A percentile compares a stretch with the other conserved stretches of the same genome.
phyloP scores from a whole-genome alignment of 1,140 invertebrate genomes.

The Dreissena rostriformis region DNA sequence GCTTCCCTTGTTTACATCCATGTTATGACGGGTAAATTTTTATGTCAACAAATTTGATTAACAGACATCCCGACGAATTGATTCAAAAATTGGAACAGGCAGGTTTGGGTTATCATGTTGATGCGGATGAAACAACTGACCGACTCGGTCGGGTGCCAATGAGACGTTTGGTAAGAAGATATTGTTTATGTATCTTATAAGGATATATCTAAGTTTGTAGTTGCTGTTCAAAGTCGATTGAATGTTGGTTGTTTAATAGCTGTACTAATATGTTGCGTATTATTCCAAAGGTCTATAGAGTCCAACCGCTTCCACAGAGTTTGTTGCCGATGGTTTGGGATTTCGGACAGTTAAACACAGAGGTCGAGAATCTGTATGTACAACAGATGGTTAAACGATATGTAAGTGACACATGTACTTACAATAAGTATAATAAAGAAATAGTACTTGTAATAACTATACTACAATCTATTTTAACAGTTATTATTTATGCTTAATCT shows the following conservation, averaged over 20 bases:
- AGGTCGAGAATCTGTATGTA: conserved; percentile 74
- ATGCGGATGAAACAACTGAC: conserved; percentile 1
- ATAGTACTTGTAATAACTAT: too few relatives aligned
- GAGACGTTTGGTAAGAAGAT: background rate
- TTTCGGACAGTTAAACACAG: conserved; percentile 72
- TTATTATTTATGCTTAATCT: too few relatives aligned
- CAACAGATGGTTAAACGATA: conserved; percentile 72
- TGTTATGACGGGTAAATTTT: background rate
- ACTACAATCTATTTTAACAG: too few relatives aligned
- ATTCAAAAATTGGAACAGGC: conserved; percentile 25
- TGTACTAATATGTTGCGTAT: too few relatives aligned
- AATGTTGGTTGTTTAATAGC: too few relatives aligned
- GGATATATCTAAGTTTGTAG: too few relatives aligned
- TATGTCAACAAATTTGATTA: background rate
- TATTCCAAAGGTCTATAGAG: conserved; percentile 68
- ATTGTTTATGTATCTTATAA: background rate
- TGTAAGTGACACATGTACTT: conserved; percentile 49
- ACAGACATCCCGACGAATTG: conserved; percentile 3
- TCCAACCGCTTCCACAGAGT: conserved; percentile 75
- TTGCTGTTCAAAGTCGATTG: too few relatives aligned
- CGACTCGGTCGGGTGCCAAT: conserved; percentile 2
- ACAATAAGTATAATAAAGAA: too few relatives aligned
- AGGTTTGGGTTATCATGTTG: conserved; percentile 21
- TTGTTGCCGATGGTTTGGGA: conserved; percentile 77
- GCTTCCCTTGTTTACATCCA: background rate